A percentile compares a stretch with the other conserved stretches of the same genome.
Evolutionary conservation across 2,888 invertebrate species (phyloP).

Genomic region (Idaea biselata): DNA sequence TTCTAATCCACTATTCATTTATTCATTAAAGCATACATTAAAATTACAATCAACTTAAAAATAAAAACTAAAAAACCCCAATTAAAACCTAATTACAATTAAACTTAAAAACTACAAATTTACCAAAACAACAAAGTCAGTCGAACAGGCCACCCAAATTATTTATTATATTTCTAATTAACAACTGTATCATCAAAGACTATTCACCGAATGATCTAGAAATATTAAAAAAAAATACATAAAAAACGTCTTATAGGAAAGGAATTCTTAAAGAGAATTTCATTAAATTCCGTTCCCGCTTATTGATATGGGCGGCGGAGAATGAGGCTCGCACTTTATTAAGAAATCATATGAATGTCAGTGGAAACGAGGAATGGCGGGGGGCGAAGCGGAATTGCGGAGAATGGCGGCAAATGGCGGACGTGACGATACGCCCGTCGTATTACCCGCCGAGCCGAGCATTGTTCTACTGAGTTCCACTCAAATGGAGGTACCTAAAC

Average conservation of each 20-base stretch:
- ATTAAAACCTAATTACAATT: too few relatives aligned
- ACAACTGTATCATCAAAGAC: too few relatives aligned
- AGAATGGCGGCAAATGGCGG: constrained; percentile 34
- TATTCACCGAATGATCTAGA: background rate
- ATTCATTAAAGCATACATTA: too few relatives aligned
- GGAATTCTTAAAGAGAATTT: constrained; percentile 62
- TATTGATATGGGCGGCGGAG: constrained; percentile 74
- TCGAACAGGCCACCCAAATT: too few relatives aligned
- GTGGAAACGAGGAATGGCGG: constrained; percentile 43
- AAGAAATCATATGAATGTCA: constrained; percentile 75
- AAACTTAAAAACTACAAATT: too few relatives aligned
- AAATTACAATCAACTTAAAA: too few relatives aligned
- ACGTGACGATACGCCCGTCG: constrained; percentile 71
- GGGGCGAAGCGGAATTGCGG: constrained; percentile 20
- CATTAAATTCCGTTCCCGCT: constrained; percentile 64
- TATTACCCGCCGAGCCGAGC: constrained; percentile 47
- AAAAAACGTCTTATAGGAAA: constrained; percentile 47
- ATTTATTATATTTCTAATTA: too few relatives aligned
- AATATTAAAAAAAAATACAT: constrained; percentile 7
- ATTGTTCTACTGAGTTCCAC: constrained; percentile 20
- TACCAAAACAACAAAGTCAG: too few relatives aligned
- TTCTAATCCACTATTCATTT: too few relatives aligned
- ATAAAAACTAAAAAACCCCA: too few relatives aligned
- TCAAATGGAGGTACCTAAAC: constrained; percentile 15
- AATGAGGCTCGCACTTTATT: constrained; percentile 71